Conservation (phyloP, 2,888 invertebrate species). For the Ennomos erosarius region DNA sequence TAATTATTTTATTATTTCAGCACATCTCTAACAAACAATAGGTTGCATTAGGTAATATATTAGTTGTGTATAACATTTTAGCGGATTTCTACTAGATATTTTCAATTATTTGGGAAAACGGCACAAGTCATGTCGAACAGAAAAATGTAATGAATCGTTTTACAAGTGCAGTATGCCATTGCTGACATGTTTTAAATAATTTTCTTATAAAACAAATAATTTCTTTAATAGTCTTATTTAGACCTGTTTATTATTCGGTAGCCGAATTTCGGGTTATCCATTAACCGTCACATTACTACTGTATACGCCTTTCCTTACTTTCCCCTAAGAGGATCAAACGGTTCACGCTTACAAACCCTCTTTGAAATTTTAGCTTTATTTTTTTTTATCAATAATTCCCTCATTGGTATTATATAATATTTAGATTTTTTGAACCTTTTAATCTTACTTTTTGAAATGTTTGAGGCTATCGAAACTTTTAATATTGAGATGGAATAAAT, state of each 20-base stretch:
- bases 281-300: not conserved
- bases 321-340: slow-evolving; percentile 36
- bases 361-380: slow-evolving; percentile 26
- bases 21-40: too few relatives aligned
- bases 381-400: slow-evolving; percentile 21
- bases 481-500: slow-evolving; percentile 3
- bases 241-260: not conserved
- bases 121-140: too few relatives aligned
- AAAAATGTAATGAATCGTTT: too few relatives aligned
- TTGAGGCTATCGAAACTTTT: slow-evolving; percentile 1
- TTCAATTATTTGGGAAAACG: too few relatives aligned
- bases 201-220: too few relatives aligned
- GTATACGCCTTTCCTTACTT: slow-evolving; percentile 19
- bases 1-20: too few relatives aligned
- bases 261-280: slow-evolving; percentile 3
- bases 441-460: slow-evolving; percentile 8
- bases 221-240: too few relatives aligned
- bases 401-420: slow-evolving; percentile 19
- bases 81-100: too few relatives aligned
- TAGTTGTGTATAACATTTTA: too few relatives aligned
- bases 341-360: slow-evolving; percentile 24
- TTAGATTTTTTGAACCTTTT: slow-evolving; percentile 17
- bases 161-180: too few relatives aligned
- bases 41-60: too few relatives aligned
- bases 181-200: too few relatives aligned